Conservation (phyloP, 2,888 invertebrate genomes). For the Ornithoptera alexandrae region DNA sequence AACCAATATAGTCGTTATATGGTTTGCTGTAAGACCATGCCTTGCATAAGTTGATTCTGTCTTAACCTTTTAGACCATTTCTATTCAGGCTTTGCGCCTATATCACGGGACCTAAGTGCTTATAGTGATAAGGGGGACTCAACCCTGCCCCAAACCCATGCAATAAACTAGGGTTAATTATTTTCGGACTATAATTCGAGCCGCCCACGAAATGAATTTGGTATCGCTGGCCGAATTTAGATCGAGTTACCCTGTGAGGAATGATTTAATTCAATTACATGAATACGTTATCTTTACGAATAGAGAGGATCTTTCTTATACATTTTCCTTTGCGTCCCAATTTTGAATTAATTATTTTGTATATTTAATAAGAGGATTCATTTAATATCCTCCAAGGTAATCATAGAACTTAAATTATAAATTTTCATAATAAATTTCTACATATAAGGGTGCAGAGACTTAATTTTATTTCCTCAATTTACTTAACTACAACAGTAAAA, state of each 20-base stretch:
- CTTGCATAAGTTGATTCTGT: constrained; percentile 50
- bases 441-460: neutral
- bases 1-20: constrained; percentile 50
- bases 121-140: constrained; percentile 55
- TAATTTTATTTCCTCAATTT: neutral
- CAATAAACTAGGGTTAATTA: constrained; percentile 48
- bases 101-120: constrained; percentile 60
- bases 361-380: constrained; percentile 6
- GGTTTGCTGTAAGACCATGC: constrained; percentile 53
- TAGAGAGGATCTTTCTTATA: constrained; percentile 5
- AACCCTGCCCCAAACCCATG: constrained; percentile 39
- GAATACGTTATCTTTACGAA: constrained; percentile 8
- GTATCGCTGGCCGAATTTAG: constrained; percentile 16
- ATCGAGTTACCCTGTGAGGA: constrained; percentile 14
- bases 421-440: neutral
- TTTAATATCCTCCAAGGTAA: constrained; percentile 1
- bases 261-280: constrained; percentile 16
- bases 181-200: constrained; percentile 33
- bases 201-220: constrained; percentile 23
- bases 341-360: neutral
- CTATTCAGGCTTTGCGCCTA: constrained; percentile 57
- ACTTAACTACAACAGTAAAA: neutral
- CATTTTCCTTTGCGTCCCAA: neutral
- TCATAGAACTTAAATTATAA: neutral
- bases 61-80: constrained; percentile 57